These are phyloP conservation scores for Prunella strophiata DNA, from an alignment of 2,797 vertebrate genomes.

Conservation along the genomic window DNA sequence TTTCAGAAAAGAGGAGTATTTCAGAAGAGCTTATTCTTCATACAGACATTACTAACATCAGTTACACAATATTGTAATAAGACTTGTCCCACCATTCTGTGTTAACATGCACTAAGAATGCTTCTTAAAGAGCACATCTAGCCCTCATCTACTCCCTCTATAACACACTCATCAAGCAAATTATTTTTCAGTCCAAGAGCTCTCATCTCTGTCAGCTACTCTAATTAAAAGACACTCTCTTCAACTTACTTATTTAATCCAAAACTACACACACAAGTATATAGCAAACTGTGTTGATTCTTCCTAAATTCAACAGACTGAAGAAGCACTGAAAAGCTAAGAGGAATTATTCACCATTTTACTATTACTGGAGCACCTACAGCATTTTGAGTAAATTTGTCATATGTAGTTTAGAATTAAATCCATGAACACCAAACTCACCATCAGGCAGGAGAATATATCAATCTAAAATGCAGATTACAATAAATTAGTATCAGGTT, in stretches of 20 bases:
- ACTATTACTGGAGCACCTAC: not conserved
- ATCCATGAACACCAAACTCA: not conserved
- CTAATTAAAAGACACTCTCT: not conserved
- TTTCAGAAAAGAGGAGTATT: constrained; percentile 48
- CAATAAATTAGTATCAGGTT: not conserved
- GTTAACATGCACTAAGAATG: not conserved
- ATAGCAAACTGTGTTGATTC: not conserved
- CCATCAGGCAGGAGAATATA: not conserved
- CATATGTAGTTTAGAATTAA: not conserved
- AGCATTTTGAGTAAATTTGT: not conserved
- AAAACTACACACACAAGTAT: not conserved
- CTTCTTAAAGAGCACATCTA: not conserved
- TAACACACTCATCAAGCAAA: not conserved
- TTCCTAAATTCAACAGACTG: not conserved
- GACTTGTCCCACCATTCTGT: not conserved
- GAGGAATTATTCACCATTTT: not conserved
- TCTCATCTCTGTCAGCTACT: not conserved
- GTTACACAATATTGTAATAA: not conserved
- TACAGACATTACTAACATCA: constrained; percentile 26
- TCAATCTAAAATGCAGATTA: not conserved
- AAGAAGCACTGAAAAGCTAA: not conserved
- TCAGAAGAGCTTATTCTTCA: constrained; percentile 24
- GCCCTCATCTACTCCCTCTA: not conserved
- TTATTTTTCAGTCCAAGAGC: not conserved
- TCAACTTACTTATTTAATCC: not conserved